phyloP scores from a whole-genome alignment of 1,140 invertebrate genomes.

The Drosophila parabipectinata region DNA sequence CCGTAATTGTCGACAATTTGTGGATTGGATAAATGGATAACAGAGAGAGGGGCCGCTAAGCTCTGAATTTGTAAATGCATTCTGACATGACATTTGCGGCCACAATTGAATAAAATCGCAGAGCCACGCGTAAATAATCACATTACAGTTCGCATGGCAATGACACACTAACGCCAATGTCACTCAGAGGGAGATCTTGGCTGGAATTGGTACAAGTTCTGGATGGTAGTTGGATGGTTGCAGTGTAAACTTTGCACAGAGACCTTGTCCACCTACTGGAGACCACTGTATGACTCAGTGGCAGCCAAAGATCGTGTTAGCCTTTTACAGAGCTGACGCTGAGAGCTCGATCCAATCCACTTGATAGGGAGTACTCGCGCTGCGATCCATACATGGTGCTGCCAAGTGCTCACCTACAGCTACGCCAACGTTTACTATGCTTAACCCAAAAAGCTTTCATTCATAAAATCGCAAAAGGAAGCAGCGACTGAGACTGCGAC shows the following conservation, averaged over 20 bases:
- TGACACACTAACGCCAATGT: constrained; percentile 73
- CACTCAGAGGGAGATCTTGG: constrained; percentile 48
- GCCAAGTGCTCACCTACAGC: constrained; percentile 19
- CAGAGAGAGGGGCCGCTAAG: constrained; percentile 30
- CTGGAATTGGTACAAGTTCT: constrained; percentile 29
- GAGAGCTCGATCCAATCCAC: constrained; percentile 3
- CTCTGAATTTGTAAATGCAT: constrained; percentile 44
- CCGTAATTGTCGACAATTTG: constrained; percentile 54
- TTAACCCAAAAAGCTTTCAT: constrained; percentile 60
- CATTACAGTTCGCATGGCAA: constrained; percentile 63
- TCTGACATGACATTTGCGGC: constrained; percentile 31
- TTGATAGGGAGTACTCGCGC: constrained; percentile 2
- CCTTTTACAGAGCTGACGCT: constrained; percentile 40
- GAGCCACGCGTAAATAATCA: constrained; percentile 34
- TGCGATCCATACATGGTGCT: constrained; percentile 65
- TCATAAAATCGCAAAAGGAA: constrained; percentile 79
- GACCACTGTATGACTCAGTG: constrained; percentile 23
- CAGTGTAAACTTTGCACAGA: no score
- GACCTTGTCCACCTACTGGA: constrained; percentile 19
- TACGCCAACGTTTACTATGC: constrained; percentile 60
- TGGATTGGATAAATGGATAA: constrained; percentile 8
- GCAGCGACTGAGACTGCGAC: constrained; percentile 38
- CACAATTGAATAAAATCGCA: constrained; percentile 72
- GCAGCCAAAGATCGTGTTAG: constrained; percentile 40
- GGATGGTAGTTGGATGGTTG: not conserved